A percentile compares a stretch with the other conserved stretches of the same genome.
Evolutionary conservation across 2,888 invertebrate genomes (phyloP).

Genomic region (Nomada flava): DNA sequence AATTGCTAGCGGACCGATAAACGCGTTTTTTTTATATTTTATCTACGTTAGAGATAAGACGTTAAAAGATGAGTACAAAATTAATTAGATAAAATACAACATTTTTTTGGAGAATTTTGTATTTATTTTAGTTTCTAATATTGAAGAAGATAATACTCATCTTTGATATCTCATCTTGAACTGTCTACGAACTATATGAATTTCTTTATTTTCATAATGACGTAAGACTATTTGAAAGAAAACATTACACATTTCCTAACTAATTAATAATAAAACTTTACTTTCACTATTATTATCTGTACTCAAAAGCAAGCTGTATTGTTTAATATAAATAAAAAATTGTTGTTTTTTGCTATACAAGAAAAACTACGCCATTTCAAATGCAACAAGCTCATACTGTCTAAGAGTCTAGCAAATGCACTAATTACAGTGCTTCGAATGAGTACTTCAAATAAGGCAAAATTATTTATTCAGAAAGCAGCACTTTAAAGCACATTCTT

Average conservation of each 20-base stretch:
- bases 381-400: constrained; percentile 1
- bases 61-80: background rate
- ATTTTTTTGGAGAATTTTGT: background rate
- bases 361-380: constrained; percentile 17
- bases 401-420: constrained; percentile 23
- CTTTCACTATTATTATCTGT: too few species aligned
- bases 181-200: background rate
- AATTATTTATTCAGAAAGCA: constrained; percentile 19
- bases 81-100: too few species aligned
- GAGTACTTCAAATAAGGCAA: constrained; percentile 1
- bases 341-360: background rate
- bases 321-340: background rate
- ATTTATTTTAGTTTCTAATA: background rate
- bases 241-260: too few species aligned
- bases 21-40: background rate
- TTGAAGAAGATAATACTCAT: background rate
- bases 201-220: background rate
- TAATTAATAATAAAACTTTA: too few species aligned
- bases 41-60: background rate
- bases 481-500: background rate
- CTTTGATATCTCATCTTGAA: background rate
- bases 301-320: too few species aligned
- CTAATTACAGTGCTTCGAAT: constrained; percentile 9
- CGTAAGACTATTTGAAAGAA: background rate
- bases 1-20: background rate